These are phyloP conservation scores for Apostichopus japonicus DNA, from an alignment of 35 echinoderm and acorn worm genomes.

Conservation along the genomic window DNA sequence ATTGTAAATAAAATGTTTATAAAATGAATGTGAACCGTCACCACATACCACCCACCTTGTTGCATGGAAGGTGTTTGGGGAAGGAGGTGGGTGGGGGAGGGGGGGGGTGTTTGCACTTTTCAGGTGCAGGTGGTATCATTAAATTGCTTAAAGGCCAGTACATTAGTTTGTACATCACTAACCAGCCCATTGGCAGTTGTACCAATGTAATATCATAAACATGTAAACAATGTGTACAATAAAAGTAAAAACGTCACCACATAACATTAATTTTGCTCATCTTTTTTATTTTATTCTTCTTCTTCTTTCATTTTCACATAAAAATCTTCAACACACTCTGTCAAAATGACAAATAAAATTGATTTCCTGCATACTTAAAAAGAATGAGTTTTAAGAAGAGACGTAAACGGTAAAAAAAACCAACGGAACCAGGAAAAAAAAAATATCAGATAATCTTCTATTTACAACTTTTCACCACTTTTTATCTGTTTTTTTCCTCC, in stretches of 20 bases:
- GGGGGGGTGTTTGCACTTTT: too few relatives aligned
- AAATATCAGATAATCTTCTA: neutral
- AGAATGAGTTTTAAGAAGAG: neutral
- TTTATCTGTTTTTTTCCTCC: neutral
- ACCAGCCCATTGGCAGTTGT: neutral
- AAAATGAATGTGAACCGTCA: neutral
- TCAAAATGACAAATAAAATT: neutral
- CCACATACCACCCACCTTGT: neutral
- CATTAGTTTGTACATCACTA: neutral
- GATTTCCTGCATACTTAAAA: neutral
- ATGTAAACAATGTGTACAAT: neutral
- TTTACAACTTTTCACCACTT: neutral
- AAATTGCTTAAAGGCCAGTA: too few relatives aligned
- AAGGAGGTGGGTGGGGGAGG: too few relatives aligned
- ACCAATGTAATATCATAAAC: neutral
- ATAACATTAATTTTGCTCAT: neutral
- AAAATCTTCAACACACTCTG: neutral
- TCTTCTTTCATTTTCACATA: slow-evolving; percentile 1
- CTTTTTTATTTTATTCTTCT: neutral
- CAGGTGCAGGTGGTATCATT: neutral
- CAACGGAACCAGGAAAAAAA: neutral
- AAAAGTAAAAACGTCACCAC: neutral
- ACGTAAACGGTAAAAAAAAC: neutral
- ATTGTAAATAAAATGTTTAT: neutral
- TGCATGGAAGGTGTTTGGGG: too few relatives aligned